These are phyloP conservation scores for Phortica variegata DNA, from an alignment of 1,140 invertebrate genomes.

Conservation along the genomic window DNA sequence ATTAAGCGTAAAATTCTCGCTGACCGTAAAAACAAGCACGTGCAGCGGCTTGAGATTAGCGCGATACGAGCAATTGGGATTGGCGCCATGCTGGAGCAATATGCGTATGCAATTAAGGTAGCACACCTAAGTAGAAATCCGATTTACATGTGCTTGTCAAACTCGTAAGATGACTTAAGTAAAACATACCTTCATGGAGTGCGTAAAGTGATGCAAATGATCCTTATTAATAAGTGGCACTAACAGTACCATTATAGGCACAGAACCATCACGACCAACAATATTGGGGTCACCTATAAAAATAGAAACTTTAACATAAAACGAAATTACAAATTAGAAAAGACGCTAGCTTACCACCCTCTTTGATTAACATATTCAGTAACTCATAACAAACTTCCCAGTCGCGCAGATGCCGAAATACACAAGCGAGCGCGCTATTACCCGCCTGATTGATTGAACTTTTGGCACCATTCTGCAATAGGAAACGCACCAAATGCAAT, in stretches of 20 bases:
- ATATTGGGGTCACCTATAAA: constrained; percentile 65
- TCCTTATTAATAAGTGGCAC: constrained; percentile 76
- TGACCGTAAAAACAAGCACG: constrained; percentile 72
- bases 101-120: constrained; percentile 74
- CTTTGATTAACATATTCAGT: constrained; percentile 69
- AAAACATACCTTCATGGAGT: constrained; percentile 71
- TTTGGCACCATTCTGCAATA: constrained; percentile 67
- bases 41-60: constrained; percentile 71
- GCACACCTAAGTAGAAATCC: constrained; percentile 63
- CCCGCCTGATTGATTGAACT: constrained; percentile 70
- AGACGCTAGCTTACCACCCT: constrained; percentile 61
- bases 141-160: background rate
- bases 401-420: constrained; percentile 71
- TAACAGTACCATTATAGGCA: constrained; percentile 72
- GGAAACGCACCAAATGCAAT: constrained; percentile 65
- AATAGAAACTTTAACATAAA: background rate
- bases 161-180: no score
- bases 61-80: constrained; percentile 72
- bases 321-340: background rate
- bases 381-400: constrained; percentile 76
- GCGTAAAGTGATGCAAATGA: constrained; percentile 72
- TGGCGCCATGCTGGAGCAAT: constrained; percentile 69
- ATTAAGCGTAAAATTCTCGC: constrained; percentile 71
- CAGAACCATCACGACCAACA: constrained; percentile 70
- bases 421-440: constrained; percentile 71